phyloP scores from a whole-genome alignment of 2,797 vertebrate species.

The Linurgus olivaceus region DNA sequence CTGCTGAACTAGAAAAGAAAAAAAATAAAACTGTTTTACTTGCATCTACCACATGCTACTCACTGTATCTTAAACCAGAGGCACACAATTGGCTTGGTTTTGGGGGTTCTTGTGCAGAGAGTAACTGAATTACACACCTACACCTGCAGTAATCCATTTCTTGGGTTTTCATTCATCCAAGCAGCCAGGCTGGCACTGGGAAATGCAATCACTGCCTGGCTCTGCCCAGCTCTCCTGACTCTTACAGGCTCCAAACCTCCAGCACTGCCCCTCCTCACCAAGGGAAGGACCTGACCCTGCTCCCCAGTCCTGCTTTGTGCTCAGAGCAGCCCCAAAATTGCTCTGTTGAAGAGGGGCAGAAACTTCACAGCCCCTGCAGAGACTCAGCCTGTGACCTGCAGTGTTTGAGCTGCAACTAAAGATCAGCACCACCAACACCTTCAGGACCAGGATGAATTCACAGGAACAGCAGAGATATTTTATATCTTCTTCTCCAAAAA shows the following conservation, averaged over 20 bases:
- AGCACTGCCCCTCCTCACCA: background rate
- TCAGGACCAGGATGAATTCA: background rate
- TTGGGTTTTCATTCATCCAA: background rate
- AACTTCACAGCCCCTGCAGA: background rate
- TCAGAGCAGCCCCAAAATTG: background rate
- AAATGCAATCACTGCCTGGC: no score
- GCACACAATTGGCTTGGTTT: background rate
- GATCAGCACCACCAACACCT: background rate
- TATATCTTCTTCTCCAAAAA: accelerated
- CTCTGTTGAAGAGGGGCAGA: background rate
- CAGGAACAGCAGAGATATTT: background rate
- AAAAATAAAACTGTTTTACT: background rate
- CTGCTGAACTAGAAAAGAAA: background rate
- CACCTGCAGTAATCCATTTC: background rate
- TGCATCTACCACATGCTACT: background rate
- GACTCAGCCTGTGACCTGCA: background rate
- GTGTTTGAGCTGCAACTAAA: background rate
- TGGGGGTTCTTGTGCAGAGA: background rate
- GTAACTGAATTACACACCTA: background rate
- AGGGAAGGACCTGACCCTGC: background rate
- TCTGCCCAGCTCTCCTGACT: background rate
- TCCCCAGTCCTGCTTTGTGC: background rate
- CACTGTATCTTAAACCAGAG: background rate
- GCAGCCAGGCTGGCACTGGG: background rate
- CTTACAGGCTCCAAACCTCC: background rate